phyloP scores from a whole-genome alignment of 2,888 invertebrate genomes.

The Ethmia dodecea region DNA sequence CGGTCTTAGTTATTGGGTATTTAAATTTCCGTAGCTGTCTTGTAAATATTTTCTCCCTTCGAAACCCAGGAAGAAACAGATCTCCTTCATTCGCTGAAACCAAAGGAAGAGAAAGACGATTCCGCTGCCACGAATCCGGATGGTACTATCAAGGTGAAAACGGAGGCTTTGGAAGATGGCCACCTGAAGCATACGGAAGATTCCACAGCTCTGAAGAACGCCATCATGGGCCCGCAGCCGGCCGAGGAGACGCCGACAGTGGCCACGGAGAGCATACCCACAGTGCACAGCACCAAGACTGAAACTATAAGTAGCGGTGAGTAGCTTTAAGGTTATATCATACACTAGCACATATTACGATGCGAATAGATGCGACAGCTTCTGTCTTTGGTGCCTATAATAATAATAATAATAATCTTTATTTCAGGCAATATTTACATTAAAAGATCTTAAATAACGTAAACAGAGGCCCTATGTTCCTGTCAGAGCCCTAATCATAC shows the following conservation, averaged over 20 bases:
- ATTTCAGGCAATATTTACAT: no score
- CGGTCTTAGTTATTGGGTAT: no score
- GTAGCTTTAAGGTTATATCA: conserved; percentile 15
- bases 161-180: conserved; percentile 44
- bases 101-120: conserved; percentile 79
- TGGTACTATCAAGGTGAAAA: conserved; percentile 45
- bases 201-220: conserved; percentile 64
- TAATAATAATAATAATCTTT: no score
- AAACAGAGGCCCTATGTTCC: no score
- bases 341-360: no score
- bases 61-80: conserved; percentile 81
- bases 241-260: conserved; percentile 37
- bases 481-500: no score
- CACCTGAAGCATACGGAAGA: conserved; percentile 64
- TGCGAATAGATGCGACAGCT: no score
- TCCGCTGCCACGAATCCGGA: conserved; percentile 23
- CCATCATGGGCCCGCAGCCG: conserved; percentile 60
- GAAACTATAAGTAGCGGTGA: conserved; percentile 51
- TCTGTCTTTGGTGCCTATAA: no score
- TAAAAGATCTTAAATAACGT: no score
- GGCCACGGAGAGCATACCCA: conserved; percentile 40
- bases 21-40: no score
- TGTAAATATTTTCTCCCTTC: neutral
- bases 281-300: conserved; percentile 50
- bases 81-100: conserved; percentile 81